Evolutionary conservation across 2,888 invertebrate species (phyloP).

Genomic region (Beris morrisii): DNA sequence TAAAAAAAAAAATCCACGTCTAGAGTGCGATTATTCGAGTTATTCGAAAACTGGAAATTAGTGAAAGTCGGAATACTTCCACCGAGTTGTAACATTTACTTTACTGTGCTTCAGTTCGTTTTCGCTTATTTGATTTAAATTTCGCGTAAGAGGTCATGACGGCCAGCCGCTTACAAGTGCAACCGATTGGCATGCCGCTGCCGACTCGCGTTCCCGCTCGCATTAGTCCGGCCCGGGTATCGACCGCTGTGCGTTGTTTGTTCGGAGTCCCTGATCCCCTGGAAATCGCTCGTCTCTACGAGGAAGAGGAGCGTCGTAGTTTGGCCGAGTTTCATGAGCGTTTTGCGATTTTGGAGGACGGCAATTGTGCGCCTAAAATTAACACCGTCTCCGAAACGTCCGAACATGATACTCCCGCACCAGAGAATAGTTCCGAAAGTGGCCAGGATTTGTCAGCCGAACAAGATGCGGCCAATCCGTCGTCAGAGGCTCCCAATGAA

Average conservation of each 20-base stretch:
- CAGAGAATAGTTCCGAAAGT: not conserved
- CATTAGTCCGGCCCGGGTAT: not conserved
- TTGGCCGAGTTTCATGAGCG: conserved; percentile 18
- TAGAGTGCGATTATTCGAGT: no score
- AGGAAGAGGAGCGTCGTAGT: conserved; percentile 29
- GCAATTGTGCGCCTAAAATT: no score
- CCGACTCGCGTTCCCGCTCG: not conserved
- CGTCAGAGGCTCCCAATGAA: no score
- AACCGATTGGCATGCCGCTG: conserved; percentile 1
- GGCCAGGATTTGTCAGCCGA: not conserved
- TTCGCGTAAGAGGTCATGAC: conserved; percentile 28
- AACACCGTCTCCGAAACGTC: not conserved
- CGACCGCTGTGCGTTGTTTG: conserved; percentile 33
- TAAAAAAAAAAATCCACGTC: no score
- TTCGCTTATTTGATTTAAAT: not conserved
- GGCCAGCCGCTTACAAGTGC: conserved; percentile 33
- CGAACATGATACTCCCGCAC: not conserved
- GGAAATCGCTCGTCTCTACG: conserved; percentile 26
- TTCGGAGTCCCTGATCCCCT: conserved; percentile 34
- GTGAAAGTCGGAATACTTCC: not conserved
- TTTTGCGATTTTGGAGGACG: conserved; percentile 25
- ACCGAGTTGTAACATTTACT: not conserved
- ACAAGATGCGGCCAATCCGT: no score
- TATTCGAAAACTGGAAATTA: not conserved
- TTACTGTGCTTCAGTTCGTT: not conserved